Percentiles rank a stretch among this genome's conserved stretches.
These are phyloP conservation scores for Podilymbus podiceps DNA, from an alignment of 2,113 vertebrate genomes.

Conservation along the genomic window DNA sequence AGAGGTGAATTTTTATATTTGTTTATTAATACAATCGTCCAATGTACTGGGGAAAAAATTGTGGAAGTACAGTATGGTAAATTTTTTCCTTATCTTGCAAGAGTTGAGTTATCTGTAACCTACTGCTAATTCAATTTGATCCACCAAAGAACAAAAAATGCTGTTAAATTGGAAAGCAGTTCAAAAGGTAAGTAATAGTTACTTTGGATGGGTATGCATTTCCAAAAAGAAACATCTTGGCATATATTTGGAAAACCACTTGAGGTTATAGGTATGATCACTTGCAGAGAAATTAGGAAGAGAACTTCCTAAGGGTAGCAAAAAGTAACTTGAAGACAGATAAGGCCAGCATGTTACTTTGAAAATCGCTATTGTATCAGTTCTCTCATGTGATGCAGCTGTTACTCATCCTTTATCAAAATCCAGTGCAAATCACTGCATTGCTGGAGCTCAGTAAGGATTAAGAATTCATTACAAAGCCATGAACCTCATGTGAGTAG, in stretches of 20 bases:
- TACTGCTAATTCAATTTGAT: neutral
- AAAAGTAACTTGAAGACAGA: neutral
- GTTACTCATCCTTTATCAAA: neutral
- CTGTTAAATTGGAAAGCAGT: neutral
- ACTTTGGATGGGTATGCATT: neutral
- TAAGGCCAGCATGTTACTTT: neutral
- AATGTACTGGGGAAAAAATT: neutral
- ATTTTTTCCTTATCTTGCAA: neutral
- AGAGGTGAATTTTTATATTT: neutral
- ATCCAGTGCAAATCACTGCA: neutral
- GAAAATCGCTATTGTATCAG: neutral
- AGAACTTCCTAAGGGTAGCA: neutral
- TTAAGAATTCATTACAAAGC: neutral
- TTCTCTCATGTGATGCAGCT: neutral
- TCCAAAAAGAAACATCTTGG: neutral
- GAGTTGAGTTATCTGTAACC: neutral
- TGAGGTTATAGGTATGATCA: neutral
- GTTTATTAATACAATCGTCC: neutral
- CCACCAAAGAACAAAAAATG: neutral
- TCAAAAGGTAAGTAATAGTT: neutral
- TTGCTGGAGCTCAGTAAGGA: neutral
- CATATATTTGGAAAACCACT: neutral
- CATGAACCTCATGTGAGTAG: neutral
- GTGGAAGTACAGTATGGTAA: neutral
- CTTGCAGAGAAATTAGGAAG: neutral